These are phyloP conservation scores for Oikopleura dioica DNA, from an alignment of 23 tunicate genomes.

Conservation along the genomic window DNA sequence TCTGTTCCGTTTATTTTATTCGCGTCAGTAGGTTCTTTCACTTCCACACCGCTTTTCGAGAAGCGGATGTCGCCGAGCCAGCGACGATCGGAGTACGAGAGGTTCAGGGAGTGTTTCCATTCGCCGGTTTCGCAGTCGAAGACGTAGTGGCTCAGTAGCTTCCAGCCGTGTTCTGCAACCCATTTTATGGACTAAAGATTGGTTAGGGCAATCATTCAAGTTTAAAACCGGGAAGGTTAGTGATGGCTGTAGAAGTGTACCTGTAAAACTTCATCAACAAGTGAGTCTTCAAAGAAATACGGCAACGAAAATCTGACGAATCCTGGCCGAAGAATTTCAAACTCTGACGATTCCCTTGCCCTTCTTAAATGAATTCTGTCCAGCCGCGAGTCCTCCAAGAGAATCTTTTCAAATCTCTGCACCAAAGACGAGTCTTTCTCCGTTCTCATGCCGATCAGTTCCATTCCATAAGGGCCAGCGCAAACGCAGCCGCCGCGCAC, in stretches of 20 bases:
- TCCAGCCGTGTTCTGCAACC: slow-evolving; percentile 65
- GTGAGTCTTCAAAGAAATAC: slow-evolving; percentile 32
- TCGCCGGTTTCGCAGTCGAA: slow-evolving; percentile 73
- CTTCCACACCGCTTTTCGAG: slow-evolving; percentile 17
- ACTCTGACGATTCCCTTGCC: slow-evolving; percentile 27
- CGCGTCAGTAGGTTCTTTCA: slow-evolving; percentile 1
- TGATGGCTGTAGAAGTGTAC: background rate
- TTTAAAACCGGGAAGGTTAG: background rate
- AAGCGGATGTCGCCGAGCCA: slow-evolving; percentile 70
- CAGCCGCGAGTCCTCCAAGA: slow-evolving; percentile 23
- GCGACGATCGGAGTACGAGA: slow-evolving; percentile 26
- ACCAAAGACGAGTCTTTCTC: background rate
- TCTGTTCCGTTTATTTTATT: background rate
- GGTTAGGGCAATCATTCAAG: background rate
- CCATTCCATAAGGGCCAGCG: slow-evolving; percentile 96
- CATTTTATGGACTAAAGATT: slow-evolving; percentile 31
- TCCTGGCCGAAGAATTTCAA: slow-evolving; percentile 77
- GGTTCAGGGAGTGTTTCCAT: slow-evolving; percentile 50
- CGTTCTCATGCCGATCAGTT: slow-evolving; percentile 42
- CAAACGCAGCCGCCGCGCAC: slow-evolving; percentile 96
- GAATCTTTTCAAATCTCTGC: background rate
- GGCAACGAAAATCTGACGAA: slow-evolving; percentile 54
- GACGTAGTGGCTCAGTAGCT: slow-evolving; percentile 43
- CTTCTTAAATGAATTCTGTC: slow-evolving; percentile 40
- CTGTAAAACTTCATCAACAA: slow-evolving; percentile 24